Percentiles rank a stretch among this genome's conserved stretches.
phyloP scores from a whole-genome alignment of 2,797 vertebrate species.

The Enteromius thamalakanensis region DNA sequence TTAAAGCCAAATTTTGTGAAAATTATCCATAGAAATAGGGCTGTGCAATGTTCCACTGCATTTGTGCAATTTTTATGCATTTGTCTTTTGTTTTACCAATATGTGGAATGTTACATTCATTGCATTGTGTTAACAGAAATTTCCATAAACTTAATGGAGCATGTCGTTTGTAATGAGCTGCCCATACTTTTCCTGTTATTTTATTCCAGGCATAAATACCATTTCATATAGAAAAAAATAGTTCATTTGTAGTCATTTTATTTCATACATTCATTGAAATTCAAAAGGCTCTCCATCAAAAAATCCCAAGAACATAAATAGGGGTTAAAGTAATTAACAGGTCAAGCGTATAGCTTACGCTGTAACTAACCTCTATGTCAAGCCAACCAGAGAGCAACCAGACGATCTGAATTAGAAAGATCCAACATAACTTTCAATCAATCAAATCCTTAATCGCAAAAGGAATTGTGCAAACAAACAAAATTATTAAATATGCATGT shows the following conservation, averaged over 20 bases:
- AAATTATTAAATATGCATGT: not conserved
- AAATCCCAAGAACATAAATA: not conserved
- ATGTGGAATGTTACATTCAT: too few relatives aligned
- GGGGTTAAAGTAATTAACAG: not conserved
- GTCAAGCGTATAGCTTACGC: not conserved
- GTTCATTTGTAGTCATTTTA: not conserved
- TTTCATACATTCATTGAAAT: not conserved
- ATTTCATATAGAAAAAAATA: not conserved
- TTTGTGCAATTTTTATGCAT: too few relatives aligned
- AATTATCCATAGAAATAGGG: too few relatives aligned
- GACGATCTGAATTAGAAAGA: not conserved
- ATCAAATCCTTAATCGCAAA: not conserved
- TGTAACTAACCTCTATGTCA: constrained; percentile 10
- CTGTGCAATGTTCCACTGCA: too few relatives aligned
- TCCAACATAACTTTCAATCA: constrained; percentile 4
- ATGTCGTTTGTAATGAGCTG: too few relatives aligned
- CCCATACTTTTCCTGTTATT: too few relatives aligned
- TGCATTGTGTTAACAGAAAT: too few relatives aligned
- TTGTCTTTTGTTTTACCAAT: too few relatives aligned
- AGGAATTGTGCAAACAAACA: not conserved
- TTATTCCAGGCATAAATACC: too few relatives aligned
- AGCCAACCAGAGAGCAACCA: constrained; percentile 1
- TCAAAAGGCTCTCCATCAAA: not conserved
- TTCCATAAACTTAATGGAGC: too few relatives aligned
- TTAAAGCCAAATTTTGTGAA: not conserved